Evolutionary conservation across 2,888 invertebrate species (phyloP), one percentile per base, ranked within the genome.

Genomic region (Brachyptera putata): DNA sequence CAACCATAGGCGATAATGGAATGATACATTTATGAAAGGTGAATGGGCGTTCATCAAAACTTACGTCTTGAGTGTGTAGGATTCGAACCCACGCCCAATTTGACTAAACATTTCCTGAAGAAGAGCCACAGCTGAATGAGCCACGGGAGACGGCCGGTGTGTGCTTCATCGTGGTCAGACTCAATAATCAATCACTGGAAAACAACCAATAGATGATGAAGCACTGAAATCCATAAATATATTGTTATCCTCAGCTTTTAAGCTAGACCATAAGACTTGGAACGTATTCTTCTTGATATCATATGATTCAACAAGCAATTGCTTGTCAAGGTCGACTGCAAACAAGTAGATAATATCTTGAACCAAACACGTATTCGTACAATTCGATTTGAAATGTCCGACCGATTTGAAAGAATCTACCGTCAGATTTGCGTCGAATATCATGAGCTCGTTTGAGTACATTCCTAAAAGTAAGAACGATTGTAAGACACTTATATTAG

Each of bases 121-220:
- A n/a, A n/a, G n/a, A n/a, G n/a, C n/a, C n/a, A n/a, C n/a, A n/a
- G n/a, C n/a, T n/a, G n/a, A n/a, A n/a, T n/a, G n/a, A n/a, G n/a
- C n/a, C n/a, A n/a, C n/a, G n/a, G n/a, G n/a, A n/a, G n/a, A n/a
- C n/a, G n/a, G n/a, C n/a, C n/a, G n/a, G n/a, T n/a, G n/a, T n/a
- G n/a, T n/a, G n/a, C n/a, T n/a, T n/a, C n/a, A n/a, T n/a, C n/a
- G n/a, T n/a, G n/a, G n/a, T n/a, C n/a, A n/a, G n/a, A n/a, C n/a
- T n/a, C n/a, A n/a, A n/a, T n/a, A n/a, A n/a, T n/a, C n/a, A n/a
- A 60, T 22, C 25, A 63, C 11, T 21, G 63, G 53, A 56, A 64
- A 64, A 37, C 63, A 60, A 4, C 61, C 60, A n/a, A 49, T 56
- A 9, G 56, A 49, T 22, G 50, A 46, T 18, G 61, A 58, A 4